Conservation (phyloP, 1,140 invertebrate species). For the Cecropterus lyciades region DNA sequence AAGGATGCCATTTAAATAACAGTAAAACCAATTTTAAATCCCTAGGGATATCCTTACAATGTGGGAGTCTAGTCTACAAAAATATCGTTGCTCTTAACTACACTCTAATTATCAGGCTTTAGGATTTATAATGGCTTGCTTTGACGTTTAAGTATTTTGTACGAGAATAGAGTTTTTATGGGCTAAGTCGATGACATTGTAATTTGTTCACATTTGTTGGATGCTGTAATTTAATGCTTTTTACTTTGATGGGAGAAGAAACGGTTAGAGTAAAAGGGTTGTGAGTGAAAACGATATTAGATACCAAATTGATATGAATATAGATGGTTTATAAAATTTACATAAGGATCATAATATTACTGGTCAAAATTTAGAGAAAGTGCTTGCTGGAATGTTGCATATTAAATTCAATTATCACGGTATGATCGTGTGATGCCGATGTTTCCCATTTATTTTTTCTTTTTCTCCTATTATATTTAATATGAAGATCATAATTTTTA, state of each 20-base stretch:
- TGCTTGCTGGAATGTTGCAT: too few species aligned
- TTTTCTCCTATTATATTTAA: too few species aligned
- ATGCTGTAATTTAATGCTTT: conserved; percentile 24
- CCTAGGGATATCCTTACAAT: conserved; percentile 45
- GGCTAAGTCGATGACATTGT: conserved; percentile 22
- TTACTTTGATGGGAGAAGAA: conserved; percentile 10
- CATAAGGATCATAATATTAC: too few species aligned
- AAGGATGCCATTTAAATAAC: conserved; percentile 49
- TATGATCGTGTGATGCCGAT: too few species aligned
- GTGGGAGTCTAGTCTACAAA: conserved; percentile 45
- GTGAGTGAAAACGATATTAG: neutral
- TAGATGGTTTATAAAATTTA: too few species aligned
- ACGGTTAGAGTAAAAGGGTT: too few species aligned
- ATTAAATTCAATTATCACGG: too few species aligned
- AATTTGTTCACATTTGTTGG: conserved; percentile 23
- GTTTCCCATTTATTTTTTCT: too few species aligned
- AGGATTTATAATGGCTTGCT: conserved; percentile 20
- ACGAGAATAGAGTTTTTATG: conserved; percentile 24
- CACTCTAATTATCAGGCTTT: neutral
- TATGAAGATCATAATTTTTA: too few species aligned
- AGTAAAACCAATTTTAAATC: conserved; percentile 50
- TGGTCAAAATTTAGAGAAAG: too few species aligned
- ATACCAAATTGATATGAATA: too few species aligned
- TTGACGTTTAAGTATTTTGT: neutral
- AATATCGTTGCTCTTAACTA: conserved; percentile 5